phyloP scores from a whole-genome alignment of 2,113 vertebrate genomes.

The Capra hircus region DNA sequence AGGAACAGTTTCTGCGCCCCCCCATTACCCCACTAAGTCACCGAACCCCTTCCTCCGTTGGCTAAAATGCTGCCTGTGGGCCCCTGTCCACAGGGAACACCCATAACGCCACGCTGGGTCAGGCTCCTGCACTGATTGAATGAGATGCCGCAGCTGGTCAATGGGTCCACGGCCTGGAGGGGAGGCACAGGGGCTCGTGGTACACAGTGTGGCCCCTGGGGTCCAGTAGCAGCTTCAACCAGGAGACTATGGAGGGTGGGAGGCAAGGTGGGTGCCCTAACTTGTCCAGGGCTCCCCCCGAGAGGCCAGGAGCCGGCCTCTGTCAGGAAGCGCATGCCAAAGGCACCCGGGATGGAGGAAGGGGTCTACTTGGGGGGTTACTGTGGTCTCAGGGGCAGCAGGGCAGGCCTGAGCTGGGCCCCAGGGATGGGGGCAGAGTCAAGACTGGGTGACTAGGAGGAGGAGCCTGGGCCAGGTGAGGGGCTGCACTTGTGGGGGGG shows the following conservation, averaged over 20 bases:
- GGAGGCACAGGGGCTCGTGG: not conserved
- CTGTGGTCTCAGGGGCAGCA: not conserved
- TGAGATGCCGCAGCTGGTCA: rapidly evolving
- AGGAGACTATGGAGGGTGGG: too few species aligned
- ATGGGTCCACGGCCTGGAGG: rapidly evolving
- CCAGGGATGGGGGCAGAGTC: not conserved
- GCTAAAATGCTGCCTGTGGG: not conserved
- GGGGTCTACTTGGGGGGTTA: not conserved
- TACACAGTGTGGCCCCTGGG: not conserved
- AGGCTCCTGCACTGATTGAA: not conserved
- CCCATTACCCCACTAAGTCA: not conserved
- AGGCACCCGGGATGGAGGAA: not conserved
- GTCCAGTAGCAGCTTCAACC: not conserved
- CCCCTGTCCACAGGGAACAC: not conserved
- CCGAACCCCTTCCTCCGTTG: not conserved
- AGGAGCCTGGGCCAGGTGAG: not conserved
- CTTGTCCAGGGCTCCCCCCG: not conserved
- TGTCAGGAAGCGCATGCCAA: not conserved
- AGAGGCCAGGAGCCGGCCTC: not conserved
- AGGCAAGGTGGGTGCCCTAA: not conserved
- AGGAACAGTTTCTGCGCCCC: not conserved
- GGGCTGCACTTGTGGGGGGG: not conserved
- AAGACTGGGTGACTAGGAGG: not conserved
- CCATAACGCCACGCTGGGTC: not conserved
- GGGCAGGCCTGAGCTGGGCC: not conserved